Evolutionary conservation across 1,140 invertebrate genomes (phyloP).

Genomic region (Lepeophtheirus salmonis): DNA sequence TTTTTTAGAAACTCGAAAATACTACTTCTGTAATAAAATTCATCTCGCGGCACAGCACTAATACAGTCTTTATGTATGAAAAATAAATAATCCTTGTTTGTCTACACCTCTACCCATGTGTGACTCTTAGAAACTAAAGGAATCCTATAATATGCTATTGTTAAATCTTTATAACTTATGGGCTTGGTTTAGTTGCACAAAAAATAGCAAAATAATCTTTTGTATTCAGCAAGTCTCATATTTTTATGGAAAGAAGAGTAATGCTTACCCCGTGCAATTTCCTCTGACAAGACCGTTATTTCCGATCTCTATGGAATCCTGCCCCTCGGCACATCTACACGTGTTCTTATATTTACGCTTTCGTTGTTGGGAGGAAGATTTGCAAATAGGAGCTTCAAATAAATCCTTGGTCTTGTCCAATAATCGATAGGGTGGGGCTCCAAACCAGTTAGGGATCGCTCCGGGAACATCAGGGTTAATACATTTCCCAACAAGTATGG

Average conservation of each 20-base stretch:
- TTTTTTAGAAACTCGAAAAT: no score
- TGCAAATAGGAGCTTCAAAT: neutral
- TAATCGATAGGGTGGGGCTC: slow-evolving; percentile 3
- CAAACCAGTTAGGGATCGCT: slow-evolving; percentile 11
- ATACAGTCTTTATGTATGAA: no score
- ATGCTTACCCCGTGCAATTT: slow-evolving; percentile 8
- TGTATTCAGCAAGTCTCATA: no score
- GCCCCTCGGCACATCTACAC: neutral
- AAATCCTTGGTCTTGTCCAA: neutral
- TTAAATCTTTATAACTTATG: no score
- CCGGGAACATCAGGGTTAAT: slow-evolving; percentile 1
- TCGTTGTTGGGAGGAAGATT: neutral
- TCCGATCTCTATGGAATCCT: neutral
- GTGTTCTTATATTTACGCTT: slow-evolving; percentile 6
- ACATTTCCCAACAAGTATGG: slow-evolving; percentile 1
- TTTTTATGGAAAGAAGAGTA: no score
- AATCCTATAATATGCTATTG: no score
- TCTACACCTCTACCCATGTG: no score
- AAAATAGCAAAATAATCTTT: neutral
- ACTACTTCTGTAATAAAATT: no score
- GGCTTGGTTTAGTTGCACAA: no score
- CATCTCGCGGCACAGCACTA: no score
- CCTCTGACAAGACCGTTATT: neutral
- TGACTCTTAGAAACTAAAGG: no score
- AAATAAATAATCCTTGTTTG: no score